Evolutionary conservation across 2,797 vertebrate genomes (phyloP).

Genomic region (Eidolon dupreanum): DNA sequence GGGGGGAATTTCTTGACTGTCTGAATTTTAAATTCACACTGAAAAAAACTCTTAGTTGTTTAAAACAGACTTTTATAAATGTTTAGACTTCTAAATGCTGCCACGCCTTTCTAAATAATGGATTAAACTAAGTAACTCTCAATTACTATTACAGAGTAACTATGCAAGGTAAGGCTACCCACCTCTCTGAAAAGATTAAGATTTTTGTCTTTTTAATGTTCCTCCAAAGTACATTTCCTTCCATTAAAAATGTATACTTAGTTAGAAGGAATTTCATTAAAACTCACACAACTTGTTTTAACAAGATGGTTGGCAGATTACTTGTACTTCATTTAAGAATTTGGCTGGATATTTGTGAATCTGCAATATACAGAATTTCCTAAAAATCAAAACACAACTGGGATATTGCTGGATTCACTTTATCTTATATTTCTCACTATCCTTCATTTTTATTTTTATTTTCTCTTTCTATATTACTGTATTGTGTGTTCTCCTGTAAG

Average conservation of each 20-base stretch:
- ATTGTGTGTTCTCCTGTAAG: background rate
- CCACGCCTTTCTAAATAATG: constrained; percentile 14
- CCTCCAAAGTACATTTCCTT: constrained; percentile 35
- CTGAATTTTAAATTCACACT: constrained; percentile 55
- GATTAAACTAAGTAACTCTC: background rate
- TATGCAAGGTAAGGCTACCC: background rate
- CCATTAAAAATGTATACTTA: constrained; percentile 57
- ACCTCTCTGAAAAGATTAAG: background rate
- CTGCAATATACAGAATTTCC: background rate
- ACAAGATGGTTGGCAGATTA: constrained; percentile 39
- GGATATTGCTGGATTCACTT: background rate
- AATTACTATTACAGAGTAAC: background rate
- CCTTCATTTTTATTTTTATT: background rate
- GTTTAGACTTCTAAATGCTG: constrained; percentile 24
- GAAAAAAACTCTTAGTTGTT: constrained; percentile 48
- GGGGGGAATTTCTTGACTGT: background rate
- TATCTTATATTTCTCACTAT: background rate
- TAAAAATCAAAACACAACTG: constrained; percentile 38
- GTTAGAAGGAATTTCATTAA: constrained; percentile 50
- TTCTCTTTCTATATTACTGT: background rate
- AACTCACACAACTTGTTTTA: constrained; percentile 40
- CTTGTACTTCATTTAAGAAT: constrained; percentile 44
- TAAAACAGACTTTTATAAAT: constrained; percentile 11
- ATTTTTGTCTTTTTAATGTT: constrained; percentile 43
- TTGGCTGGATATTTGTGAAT: constrained; percentile 30